Evolutionary conservation across 2,888 invertebrate species (phyloP), one percentile per base, ranked within the genome.

Genomic region (Liodrosophila aerea): DNA sequence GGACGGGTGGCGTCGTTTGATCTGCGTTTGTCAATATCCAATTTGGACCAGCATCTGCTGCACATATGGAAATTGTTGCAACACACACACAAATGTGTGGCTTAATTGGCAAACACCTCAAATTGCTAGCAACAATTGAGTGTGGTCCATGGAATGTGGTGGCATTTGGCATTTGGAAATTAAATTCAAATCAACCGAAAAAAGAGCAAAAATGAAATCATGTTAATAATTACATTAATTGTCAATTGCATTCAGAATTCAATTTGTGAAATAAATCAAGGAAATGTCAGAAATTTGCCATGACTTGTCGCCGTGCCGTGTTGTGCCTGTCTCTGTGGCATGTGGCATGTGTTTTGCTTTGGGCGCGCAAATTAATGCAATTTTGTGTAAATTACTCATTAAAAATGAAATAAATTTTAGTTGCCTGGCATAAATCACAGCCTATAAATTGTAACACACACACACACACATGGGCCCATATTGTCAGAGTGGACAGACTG

Each of bases 311-410:
- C 66, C 54, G 27, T 63, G 52, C 51, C 57, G 49, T 64, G 60
- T 54, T 45, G 52, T 41, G 52, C 53, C 39, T 43, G 45, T 51
- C 51, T 30, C 30, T 47, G 68, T 53, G 63, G 71, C 70, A 73
- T 47, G 68, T 53, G 63, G 71, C 70, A 73, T 73, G 57, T 68
- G 68, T 59, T 53, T 45, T 39, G 67, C 70, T 64, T 64, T 71
- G 64, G 68, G 60, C 73, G 75, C 75, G 56, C 75, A 78, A 75
- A 78, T 86, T 75, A 85, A 80, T 76, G 85, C 77, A 82, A 73
- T 80, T 83, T 75, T 73, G 78, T 80, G 78, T 83, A 83, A 85
- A 85, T 85, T 82, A 86, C 77, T 85, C 80, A 82, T 86, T 86
- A 86, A 80, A 85, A 82, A 68, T 70, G 76, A 86, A 74, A 86